Percentiles rank a stretch among this genome's conserved stretches.
Evolutionary conservation across 2,888 invertebrate species (phyloP).

Genomic region (Sinhomidia bicolor): DNA sequence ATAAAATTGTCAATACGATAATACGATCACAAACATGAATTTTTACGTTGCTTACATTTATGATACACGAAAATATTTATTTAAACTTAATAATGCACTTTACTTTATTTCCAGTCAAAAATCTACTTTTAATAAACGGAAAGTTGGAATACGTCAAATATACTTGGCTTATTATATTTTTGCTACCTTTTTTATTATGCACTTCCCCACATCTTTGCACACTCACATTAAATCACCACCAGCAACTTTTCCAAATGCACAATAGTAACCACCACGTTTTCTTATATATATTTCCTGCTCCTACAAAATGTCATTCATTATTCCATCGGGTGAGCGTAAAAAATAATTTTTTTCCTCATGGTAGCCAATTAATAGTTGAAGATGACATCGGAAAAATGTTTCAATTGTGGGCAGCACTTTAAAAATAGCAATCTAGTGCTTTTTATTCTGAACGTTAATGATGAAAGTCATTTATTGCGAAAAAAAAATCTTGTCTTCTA

Average conservation of each 20-base stretch:
- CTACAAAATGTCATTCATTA: not conserved
- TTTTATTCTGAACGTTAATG: too few relatives aligned
- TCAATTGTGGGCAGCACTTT: not conserved
- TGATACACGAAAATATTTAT: too few relatives aligned
- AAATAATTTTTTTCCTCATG: not conserved
- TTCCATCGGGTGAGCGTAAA: not conserved
- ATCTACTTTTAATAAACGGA: too few relatives aligned
- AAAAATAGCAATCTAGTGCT: too few relatives aligned
- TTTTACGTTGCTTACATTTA: too few relatives aligned
- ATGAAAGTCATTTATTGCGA: constrained; percentile 24
- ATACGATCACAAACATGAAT: too few relatives aligned
- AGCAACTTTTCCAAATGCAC: not conserved
- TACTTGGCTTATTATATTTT: too few relatives aligned
- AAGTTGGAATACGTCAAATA: too few relatives aligned
- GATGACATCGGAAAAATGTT: constrained; percentile 7
- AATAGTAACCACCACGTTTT: not conserved
- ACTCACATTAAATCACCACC: not conserved
- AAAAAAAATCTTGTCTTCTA: not conserved
- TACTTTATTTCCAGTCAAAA: too few relatives aligned
- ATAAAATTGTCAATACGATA: too few relatives aligned
- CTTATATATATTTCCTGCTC: not conserved
- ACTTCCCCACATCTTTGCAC: not conserved
- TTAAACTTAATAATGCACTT: too few relatives aligned
- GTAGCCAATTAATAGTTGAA: not conserved
- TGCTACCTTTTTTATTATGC: too few relatives aligned